Percentiles rank a stretch among this genome's conserved stretches.
These are phyloP conservation scores for Lagodon rhomboides DNA, from an alignment of 2,797 vertebrate species.

Conservation along the genomic window DNA sequence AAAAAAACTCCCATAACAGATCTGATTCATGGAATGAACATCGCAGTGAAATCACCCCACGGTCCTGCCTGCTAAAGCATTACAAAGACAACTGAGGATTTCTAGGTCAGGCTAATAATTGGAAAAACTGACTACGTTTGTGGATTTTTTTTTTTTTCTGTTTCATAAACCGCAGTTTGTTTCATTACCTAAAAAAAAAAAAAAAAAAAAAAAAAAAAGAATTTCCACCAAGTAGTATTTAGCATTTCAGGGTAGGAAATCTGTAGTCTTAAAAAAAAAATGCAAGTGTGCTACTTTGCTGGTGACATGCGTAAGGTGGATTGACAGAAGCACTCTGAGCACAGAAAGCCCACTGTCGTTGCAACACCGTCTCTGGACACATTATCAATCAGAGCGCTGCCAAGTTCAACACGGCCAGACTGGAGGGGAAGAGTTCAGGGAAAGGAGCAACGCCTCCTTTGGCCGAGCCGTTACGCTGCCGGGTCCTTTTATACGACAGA, in stretches of 20 bases:
- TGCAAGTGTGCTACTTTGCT: slow-evolving; percentile 65
- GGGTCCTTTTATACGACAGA: slow-evolving; percentile 51
- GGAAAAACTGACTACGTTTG: slow-evolving; percentile 83
- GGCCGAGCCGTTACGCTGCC: slow-evolving; percentile 46
- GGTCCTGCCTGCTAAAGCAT: slow-evolving; percentile 71
- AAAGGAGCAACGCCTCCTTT: slow-evolving; percentile 63
- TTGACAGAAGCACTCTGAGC: slow-evolving; percentile 55
- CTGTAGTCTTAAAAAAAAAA: slow-evolving; percentile 67
- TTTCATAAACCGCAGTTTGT: slow-evolving; percentile 78
- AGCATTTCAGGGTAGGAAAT: slow-evolving; percentile 78
- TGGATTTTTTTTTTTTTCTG: slow-evolving; percentile 62
- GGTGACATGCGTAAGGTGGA: slow-evolving; percentile 75
- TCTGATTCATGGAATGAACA: slow-evolving; percentile 72
- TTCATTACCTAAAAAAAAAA: slow-evolving; percentile 70
- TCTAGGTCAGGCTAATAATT: slow-evolving; percentile 85
- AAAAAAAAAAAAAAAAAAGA: slow-evolving; percentile 53
- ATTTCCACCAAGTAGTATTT: slow-evolving; percentile 80
- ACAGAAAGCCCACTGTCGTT: slow-evolving; percentile 59
- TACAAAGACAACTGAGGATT: slow-evolving; percentile 80
- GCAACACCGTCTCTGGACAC: slow-evolving; percentile 66
- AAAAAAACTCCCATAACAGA: slow-evolving; percentile 63
- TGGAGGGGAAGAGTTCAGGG: slow-evolving; percentile 75
- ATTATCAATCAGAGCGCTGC: slow-evolving; percentile 70
- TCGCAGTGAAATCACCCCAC: slow-evolving; percentile 63
- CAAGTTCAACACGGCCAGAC: slow-evolving; percentile 74